These are phyloP conservation scores for Hippocampus abdominalis DNA, from an alignment of 2,113 vertebrate genomes.

Conservation along the genomic window DNA sequence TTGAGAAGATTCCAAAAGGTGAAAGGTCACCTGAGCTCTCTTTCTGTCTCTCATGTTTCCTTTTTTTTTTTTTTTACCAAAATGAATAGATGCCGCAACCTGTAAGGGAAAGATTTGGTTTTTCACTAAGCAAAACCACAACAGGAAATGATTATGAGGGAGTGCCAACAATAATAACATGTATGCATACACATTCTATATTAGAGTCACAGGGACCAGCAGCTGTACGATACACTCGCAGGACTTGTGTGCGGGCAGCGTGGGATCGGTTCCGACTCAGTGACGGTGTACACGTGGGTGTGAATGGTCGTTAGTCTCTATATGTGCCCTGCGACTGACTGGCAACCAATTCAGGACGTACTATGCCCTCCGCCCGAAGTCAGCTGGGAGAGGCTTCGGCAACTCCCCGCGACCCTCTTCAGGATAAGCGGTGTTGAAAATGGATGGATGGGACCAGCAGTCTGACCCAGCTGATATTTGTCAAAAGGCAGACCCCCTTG, in stretches of 20 bases:
- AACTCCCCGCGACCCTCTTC: too few species aligned
- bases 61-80: neutral
- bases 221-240: neutral
- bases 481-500: neutral
- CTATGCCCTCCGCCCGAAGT: too few species aligned
- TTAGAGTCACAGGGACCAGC: neutral
- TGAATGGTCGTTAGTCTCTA: too few species aligned
- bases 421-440: too few species aligned
- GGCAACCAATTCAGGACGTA: too few species aligned
- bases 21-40: conserved; percentile 11
- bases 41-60: conserved; percentile 14
- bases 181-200: neutral
- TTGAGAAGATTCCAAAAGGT: conserved; percentile 21
- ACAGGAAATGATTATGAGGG: neutral
- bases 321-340: too few species aligned
- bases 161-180: neutral
- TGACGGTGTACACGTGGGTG: too few species aligned
- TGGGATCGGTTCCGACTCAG: too few species aligned
- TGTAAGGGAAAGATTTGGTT: neutral
- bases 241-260: too few species aligned
- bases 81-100: neutral
- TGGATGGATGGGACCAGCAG: neutral
- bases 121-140: neutral
- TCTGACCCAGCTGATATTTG: too few species aligned
- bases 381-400: too few species aligned